Conservation (phyloP, 2,113 vertebrate genomes). For the Junco hyemalis region DNA sequence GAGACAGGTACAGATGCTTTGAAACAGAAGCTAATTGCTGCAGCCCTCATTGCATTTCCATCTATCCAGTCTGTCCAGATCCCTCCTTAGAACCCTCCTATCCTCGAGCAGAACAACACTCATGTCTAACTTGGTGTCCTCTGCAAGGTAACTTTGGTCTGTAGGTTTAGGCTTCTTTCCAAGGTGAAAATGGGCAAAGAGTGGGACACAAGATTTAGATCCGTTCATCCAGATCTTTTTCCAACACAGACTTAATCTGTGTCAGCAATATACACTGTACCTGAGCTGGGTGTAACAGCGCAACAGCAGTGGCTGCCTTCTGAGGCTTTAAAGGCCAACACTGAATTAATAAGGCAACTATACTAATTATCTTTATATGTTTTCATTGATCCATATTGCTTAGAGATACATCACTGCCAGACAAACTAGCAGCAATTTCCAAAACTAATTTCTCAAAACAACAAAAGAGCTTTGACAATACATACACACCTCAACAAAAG, state of each 20-base stretch:
- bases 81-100: neutral
- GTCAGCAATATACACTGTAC: neutral
- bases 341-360: neutral
- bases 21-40: neutral
- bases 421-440: neutral
- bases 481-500: neutral
- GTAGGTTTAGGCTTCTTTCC: neutral
- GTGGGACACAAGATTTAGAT: neutral
- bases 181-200: neutral
- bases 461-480: neutral
- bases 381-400: neutral
- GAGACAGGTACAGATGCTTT: neutral
- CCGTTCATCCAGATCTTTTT: neutral
- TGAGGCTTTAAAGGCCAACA: neutral
- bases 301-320: neutral
- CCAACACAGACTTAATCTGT: neutral
- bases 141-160: neutral
- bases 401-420: neutral
- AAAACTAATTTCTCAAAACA: neutral
- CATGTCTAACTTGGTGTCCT: rapidly evolving
- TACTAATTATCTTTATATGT: neutral
- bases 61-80: neutral
- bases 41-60: neutral
- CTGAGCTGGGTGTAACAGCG: neutral
- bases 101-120: neutral